A percentile compares a stretch with the other conserved stretches of the same genome.
These are phyloP conservation scores for cattle (Bos taurus) DNA, from an alignment of 2,113 vertebrate genomes.

Conservation along the genomic window ARS-UCD2.0 NC_037331.1:30972001-30972500, in stretches of 20 bases:
- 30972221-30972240: background rate
- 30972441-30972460: background rate
- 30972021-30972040: background rate
- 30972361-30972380: background rate
- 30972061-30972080: background rate
- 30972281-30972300: background rate
- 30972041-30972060: background rate
- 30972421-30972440: background rate
- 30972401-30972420: background rate
- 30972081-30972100: background rate
- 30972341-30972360: background rate
- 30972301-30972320: background rate
- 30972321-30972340: background rate
- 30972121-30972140: background rate
- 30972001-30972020: background rate
- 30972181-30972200: background rate
- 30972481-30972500: background rate
- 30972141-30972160: background rate
- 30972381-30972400: background rate
- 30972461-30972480: background rate
- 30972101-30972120: background rate
- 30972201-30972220: slow-evolving; percentile 26
- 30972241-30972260: background rate
- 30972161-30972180: background rate
- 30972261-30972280: background rate